Base-by-base conservation (phyloP, 2,888 invertebrate species). In the Macrophya alboannulata region DNA sequence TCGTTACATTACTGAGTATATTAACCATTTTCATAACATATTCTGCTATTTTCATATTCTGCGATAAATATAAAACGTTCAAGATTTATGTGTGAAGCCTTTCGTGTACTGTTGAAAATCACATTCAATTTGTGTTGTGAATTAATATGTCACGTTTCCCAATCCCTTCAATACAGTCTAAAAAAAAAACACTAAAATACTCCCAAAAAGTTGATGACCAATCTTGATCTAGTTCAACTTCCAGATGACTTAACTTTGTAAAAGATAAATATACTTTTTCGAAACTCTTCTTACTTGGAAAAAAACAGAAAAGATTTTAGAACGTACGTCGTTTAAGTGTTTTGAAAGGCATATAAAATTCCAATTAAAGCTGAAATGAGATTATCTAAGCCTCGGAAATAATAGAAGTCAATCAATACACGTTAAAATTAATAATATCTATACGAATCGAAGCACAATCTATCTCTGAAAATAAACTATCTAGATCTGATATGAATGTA, bases 21-120 rank as follows among this genome's bases (percentile, higher is more conserved):
- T 81, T n/a, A 81, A 85, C 84, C 45, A 74, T 48, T 25, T 43
- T 21, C 45, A 4, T 45, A 48, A n/a, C n/a, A 43, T 37, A 12
- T 17, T n/a, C 72, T 31, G 31, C 31, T 31, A 31, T 31, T 31
- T 31, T 31, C 72, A 72, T 72, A 43, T n/a, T 40, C 62, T 15
- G 12, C 21, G 21, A 10, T 3, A 62, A 62, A 62, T n/a, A 51
- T 51, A 51, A 51, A 62, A 62, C 25, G 21, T 2, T 62, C 12
- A 25, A 62, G 21, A 25, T 31, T 62, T 25, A 62, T 62, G 9
- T 37, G 17, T 37, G 37, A 6, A 37, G 68, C 17, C 31, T 68
- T 15, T 37, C 37, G 37, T 37, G 68, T 37, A 65, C 10, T 12
- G 31, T 12, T 65, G 59, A 3, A 48, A 48, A 5, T 55, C 15